Evolutionary conservation across 2,797 vertebrate species (phyloP), one percentile per base, ranked within the genome.

Genomic region (Sebastes minor): DNA sequence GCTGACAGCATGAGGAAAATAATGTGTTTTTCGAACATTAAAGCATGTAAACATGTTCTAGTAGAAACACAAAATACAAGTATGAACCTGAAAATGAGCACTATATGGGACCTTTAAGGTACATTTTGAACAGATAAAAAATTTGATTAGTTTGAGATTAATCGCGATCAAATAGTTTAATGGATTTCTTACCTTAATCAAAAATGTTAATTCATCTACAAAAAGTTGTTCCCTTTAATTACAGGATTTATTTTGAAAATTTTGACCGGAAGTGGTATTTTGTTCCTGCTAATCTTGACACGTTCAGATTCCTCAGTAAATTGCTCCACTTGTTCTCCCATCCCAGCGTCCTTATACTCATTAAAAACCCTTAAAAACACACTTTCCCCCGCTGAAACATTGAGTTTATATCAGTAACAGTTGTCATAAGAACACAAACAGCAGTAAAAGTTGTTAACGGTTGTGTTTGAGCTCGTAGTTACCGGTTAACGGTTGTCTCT

Each of bases 161-260:
- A 38, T 38, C 12, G 12, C 12, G 2, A 38, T 38, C 35, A 38
- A 38, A 38, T 38, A 38, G 13, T 35, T 35, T 35, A 35, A 35
- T 42, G 13, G 13, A 42, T 42, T 42, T 11, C 12, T 14, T 38
- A 38, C 35, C 14, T 38, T 38, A 42, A 16, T 42, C 14, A 42
- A 42, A 42, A 42, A 42, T 42, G 1, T 16, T 16, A 42, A 42
- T 16, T 42, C 1, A 42, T 42, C 0, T 42, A 42, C 38, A 42
- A 42, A 42, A 35, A 10, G 30, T 35, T 35, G 1, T 35, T 32
- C 30, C 30, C 30, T 32, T 32, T 28, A 28, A 28, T 28, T 5
- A 32, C 30, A 32, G 30, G 30, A 14, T 76, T 25, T 87, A 88
- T 80, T 87, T 75, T 91, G 84, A 80, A 87, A 57, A 25, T 2